phyloP scores from a whole-genome alignment of 2,113 vertebrate genomes.

The Channa maculata region DNA sequence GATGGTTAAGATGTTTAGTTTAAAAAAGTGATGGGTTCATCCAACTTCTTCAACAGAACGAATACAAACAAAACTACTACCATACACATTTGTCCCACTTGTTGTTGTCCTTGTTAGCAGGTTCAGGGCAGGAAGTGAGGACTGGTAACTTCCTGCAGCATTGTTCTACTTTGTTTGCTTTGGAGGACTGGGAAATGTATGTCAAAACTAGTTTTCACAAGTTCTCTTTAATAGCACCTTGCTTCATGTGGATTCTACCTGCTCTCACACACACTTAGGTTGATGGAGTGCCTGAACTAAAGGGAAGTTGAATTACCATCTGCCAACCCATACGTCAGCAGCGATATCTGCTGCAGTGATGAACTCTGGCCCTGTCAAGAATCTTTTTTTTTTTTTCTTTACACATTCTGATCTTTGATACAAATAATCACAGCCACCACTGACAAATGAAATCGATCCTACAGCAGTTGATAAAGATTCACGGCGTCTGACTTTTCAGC shows the following conservation, averaged over 20 bases:
- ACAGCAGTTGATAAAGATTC: neutral
- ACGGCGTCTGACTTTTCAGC: too few species aligned
- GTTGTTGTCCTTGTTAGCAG: too few species aligned
- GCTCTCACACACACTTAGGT: neutral
- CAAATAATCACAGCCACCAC: neutral
- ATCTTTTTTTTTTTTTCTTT: neutral
- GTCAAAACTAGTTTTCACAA: neutral
- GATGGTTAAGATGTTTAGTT: too few species aligned
- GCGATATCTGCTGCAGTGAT: neutral
- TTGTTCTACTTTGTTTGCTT: too few species aligned
- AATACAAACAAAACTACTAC: too few species aligned
- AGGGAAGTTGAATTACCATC: neutral
- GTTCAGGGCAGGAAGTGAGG: too few species aligned
- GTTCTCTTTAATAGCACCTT: neutral
- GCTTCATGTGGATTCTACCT: neutral
- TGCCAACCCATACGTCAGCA: neutral
- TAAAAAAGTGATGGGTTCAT: too few species aligned
- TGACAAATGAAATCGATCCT: neutral
- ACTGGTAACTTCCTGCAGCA: too few species aligned
- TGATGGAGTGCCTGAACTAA: neutral
- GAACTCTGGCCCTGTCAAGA: slow-evolving; percentile 7
- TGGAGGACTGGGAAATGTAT: neutral
- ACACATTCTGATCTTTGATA: neutral
- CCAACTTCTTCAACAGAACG: too few species aligned
- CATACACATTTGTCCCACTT: too few species aligned